phyloP scores from a whole-genome alignment of 2,797 vertebrate genomes.

The Calcarius lapponicus region DNA sequence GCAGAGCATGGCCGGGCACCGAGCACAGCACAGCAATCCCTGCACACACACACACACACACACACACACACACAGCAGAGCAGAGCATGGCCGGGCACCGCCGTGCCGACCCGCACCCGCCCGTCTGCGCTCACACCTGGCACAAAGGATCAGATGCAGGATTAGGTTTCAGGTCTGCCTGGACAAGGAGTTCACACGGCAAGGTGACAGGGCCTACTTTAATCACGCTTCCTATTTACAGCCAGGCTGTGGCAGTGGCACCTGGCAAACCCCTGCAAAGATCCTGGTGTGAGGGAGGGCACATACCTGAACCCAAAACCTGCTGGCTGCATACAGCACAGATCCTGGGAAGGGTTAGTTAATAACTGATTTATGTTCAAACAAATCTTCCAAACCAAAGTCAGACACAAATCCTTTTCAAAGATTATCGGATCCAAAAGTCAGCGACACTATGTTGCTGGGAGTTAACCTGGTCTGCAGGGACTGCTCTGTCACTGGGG shows the following conservation, averaged over 20 bases:
- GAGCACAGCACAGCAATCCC: background rate
- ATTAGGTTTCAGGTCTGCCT: background rate
- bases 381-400: background rate
- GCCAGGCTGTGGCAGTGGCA: background rate
- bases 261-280: rapidly evolving
- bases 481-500: background rate
- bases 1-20: too few species aligned
- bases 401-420: background rate
- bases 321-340: background rate
- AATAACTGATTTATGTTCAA: background rate
- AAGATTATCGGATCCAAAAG: background rate
- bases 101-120: background rate
- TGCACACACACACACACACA: rapidly evolving
- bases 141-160: background rate
- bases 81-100: rapidly evolving
- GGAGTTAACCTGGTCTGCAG: background rate
- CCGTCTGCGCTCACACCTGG: background rate
- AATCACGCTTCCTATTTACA: rapidly evolving
- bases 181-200: background rate
- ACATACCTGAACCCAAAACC: background rate
- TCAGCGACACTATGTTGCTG: rapidly evolving
- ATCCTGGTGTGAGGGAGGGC: rapidly evolving
- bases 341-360: background rate
- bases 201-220: background rate
- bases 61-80: background rate